phyloP scores from a whole-genome alignment of 2,797 vertebrate species.

The Squalus acanthias region DNA sequence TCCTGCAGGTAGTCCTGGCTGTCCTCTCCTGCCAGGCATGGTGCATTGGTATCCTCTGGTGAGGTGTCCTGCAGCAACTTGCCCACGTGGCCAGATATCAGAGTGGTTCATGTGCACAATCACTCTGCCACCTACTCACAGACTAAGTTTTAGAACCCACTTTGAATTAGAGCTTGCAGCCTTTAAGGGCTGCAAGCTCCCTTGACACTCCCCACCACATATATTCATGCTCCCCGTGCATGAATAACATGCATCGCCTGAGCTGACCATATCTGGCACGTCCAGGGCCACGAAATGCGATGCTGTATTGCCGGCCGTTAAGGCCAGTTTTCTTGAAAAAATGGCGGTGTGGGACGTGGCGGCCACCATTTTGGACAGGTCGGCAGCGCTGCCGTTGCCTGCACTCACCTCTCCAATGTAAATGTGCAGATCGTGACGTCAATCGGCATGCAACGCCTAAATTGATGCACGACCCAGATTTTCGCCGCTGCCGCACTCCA shows the following conservation, averaged over 20 bases:
- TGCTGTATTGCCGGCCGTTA: too few species aligned
- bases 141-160: not conserved
- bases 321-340: too few species aligned
- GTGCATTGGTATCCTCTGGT: not conserved
- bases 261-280: not conserved
- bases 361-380: too few species aligned
- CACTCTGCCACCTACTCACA: not conserved
- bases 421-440: too few species aligned
- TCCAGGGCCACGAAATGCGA: too few species aligned
- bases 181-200: not conserved
- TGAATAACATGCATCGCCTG: not conserved
- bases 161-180: not conserved
- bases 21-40: not conserved
- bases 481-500: too few species aligned
- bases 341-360: too few species aligned
- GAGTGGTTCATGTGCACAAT: not conserved
- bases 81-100: not conserved
- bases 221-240: not conserved
- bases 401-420: too few species aligned
- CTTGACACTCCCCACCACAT: not conserved
- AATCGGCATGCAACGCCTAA: too few species aligned
- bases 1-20: not conserved
- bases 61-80: not conserved
- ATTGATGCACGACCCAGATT: too few species aligned
- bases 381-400: too few species aligned